These are phyloP conservation scores for Trilocha varians DNA, from an alignment of 2,888 invertebrate genomes.

Conservation along the genomic window DNA sequence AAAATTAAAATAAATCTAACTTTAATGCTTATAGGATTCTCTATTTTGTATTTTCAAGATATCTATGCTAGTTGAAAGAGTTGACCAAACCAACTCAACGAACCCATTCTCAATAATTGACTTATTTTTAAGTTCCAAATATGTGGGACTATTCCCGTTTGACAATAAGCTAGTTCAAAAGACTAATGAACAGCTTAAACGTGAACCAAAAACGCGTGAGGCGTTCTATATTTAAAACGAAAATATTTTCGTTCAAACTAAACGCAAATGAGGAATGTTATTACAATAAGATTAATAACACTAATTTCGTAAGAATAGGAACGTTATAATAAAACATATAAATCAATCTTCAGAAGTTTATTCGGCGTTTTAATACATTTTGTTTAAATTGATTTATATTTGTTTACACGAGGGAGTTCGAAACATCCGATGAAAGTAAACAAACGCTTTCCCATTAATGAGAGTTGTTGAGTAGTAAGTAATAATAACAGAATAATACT, in stretches of 20 bases:
- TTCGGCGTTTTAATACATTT: conserved; percentile 28
- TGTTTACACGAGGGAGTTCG: conserved; percentile 10
- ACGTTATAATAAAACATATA: conserved; percentile 14
- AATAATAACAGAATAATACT: background rate
- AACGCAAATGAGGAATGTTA: background rate
- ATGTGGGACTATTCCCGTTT: too few species aligned
- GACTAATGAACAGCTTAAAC: too few species aligned
- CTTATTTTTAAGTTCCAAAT: too few species aligned
- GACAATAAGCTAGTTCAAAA: too few species aligned
- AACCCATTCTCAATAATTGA: too few species aligned
- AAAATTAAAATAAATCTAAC: too few species aligned
- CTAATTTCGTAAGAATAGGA: conserved; percentile 10
- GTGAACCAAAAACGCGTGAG: background rate
- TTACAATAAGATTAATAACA: conserved; percentile 7
- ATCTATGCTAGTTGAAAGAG: too few species aligned
- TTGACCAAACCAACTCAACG: too few species aligned
- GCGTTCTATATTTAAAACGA: background rate
- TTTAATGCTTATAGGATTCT: too few species aligned
- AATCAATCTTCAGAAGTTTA: conserved; percentile 20
- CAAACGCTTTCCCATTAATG: too few species aligned
- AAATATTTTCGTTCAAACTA: background rate
- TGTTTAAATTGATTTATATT: conserved; percentile 28
- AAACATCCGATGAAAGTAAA: background rate
- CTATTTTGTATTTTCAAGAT: too few species aligned
- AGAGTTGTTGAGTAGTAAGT: background rate